phyloP scores from a whole-genome alignment of 2,888 invertebrate species.

The Idaea biselata region DNA sequence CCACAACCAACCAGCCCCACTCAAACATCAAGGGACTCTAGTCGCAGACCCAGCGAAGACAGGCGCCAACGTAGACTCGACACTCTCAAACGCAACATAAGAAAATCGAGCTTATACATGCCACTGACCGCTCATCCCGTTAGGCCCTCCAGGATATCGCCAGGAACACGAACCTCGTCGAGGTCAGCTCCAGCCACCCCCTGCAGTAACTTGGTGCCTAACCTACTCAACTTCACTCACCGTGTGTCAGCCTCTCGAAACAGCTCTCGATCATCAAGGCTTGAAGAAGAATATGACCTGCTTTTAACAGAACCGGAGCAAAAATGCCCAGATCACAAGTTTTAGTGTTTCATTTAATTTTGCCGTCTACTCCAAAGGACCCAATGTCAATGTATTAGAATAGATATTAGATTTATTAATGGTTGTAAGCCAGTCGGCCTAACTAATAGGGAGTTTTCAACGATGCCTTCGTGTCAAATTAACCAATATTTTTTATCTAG shows the following conservation, averaged over 20 bases:
- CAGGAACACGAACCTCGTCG: conserved; percentile 83
- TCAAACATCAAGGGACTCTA: conserved; percentile 85
- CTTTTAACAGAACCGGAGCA: conserved; percentile 75
- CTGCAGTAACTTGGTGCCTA: conserved; percentile 85
- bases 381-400: not conserved
- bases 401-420: conserved; percentile 2
- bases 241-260: conserved; percentile 74
- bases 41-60: conserved; percentile 82
- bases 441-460: conserved; percentile 16
- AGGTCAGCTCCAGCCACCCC: conserved; percentile 91
- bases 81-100: conserved; percentile 54
- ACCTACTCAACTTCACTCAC: conserved; percentile 81
- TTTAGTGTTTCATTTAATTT: conserved; percentile 40
- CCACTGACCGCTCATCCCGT: conserved; percentile 73
- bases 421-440: conserved; percentile 20
- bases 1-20: conserved; percentile 92
- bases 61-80: conserved; percentile 71
- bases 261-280: conserved; percentile 68
- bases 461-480: conserved; percentile 34
- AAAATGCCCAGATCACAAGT: conserved; percentile 61
- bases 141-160: conserved; percentile 59
- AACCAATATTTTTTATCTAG: conserved; percentile 41
- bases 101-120: conserved; percentile 86
- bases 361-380: not conserved
- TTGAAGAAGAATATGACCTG: conserved; percentile 82